Evolutionary conservation across 2,888 invertebrate genomes (phyloP).

Genomic region (Agelastica alni): DNA sequence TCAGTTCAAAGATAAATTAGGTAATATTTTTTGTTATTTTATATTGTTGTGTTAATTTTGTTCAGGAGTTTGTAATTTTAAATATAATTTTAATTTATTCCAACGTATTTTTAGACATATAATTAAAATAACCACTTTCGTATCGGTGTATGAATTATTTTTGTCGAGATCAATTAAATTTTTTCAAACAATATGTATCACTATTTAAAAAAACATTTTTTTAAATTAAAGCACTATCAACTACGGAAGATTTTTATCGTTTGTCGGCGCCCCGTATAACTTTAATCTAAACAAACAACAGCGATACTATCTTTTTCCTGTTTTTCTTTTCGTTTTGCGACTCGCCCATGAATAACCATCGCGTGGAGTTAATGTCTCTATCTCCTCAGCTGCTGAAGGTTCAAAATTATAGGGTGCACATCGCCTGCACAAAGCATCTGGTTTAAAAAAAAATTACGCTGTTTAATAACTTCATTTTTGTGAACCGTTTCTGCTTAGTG

Average conservation of each 20-base stretch:
- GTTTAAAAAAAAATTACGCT: conserved; percentile 20
- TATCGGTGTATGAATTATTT: too few relatives aligned
- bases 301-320: not conserved
- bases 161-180: too few relatives aligned
- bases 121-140: too few relatives aligned
- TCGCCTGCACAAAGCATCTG: conserved; percentile 27
- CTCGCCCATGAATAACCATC: conserved; percentile 14
- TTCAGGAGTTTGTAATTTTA: too few relatives aligned
- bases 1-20: too few relatives aligned
- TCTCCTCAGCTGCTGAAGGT: conserved; percentile 25
- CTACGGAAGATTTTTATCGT: not conserved
- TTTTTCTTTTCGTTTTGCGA: conserved; percentile 9
- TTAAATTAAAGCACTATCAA: not conserved
- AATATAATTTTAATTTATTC: too few relatives aligned
- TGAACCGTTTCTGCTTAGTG: conserved; percentile 20
- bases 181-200: too few relatives aligned
- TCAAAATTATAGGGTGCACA: conserved; percentile 26
- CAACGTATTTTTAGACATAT: too few relatives aligned
- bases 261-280: not conserved
- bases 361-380: conserved; percentile 30
- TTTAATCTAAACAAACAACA: not conserved
- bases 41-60: too few relatives aligned
- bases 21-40: too few relatives aligned
- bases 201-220: too few relatives aligned
- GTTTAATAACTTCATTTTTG: conserved; percentile 27